Conservation (phyloP, 2,113 vertebrate species). For the Heptranchias perlo region DNA sequence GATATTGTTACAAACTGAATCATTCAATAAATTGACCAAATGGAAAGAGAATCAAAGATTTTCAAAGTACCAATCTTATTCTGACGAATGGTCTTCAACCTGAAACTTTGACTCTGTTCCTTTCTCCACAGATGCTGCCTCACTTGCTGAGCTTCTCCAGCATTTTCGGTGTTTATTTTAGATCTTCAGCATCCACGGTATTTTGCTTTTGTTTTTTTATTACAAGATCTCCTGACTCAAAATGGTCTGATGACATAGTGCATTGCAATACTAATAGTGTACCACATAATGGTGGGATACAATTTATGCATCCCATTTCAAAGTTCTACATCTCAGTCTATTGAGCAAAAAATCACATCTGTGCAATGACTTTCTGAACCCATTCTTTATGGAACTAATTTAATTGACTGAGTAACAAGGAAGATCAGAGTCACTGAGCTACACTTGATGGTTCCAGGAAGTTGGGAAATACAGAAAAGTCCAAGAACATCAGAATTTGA, state of each 20-base stretch:
- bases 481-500: neutral
- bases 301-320: neutral
- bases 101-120: too few species aligned
- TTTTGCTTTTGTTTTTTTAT: too few species aligned
- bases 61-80: neutral
- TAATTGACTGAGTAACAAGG: neutral
- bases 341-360: neutral
- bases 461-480: neutral
- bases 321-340: neutral
- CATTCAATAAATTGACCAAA: neutral
- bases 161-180: too few species aligned
- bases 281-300: neutral
- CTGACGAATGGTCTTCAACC: too few species aligned
- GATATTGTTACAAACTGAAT: too few species aligned
- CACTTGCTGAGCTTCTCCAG: too few species aligned
- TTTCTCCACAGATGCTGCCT: too few species aligned
- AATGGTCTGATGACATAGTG: neutral
- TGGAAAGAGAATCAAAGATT: neutral
- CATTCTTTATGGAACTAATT: neutral
- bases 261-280: neutral
- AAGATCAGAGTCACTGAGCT: neutral
- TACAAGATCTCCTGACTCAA: too few species aligned
- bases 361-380: neutral
- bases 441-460: neutral
- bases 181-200: too few species aligned